A percentile compares a stretch with the other conserved stretches of the same genome.
phyloP scores from a whole-genome alignment of 2,113 vertebrate genomes.

The Romanogobio albipinnatus region DNA sequence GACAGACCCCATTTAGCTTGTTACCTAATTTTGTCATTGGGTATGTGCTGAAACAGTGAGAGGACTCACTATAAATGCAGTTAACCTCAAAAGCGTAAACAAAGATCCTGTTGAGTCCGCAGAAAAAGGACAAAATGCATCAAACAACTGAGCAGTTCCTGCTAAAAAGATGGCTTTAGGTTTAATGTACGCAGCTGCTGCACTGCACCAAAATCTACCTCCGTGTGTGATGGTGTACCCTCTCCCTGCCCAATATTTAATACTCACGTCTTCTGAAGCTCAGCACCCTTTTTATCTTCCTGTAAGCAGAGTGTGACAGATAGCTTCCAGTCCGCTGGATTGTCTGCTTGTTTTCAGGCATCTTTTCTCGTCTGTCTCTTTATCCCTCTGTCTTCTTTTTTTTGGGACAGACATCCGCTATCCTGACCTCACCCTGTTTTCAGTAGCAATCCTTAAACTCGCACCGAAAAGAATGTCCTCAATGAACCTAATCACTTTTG shows the following conservation, averaged over 20 bases:
- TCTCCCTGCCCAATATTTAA: conserved; percentile 1
- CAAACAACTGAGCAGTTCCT: not conserved
- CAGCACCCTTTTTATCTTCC: conserved; percentile 67
- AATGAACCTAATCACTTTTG: not conserved
- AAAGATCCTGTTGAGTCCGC: not conserved
- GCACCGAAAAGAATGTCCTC: not conserved
- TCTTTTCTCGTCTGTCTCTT: conserved; percentile 29
- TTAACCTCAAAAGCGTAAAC: not conserved
- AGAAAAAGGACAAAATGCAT: not conserved
- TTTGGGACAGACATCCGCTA: not conserved
- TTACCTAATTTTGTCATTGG: not conserved
- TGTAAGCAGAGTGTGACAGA: conserved; percentile 65
- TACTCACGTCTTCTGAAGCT: conserved; percentile 67
- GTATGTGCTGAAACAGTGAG: not conserved
- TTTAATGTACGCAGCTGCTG: not conserved
- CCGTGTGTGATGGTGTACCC: conserved; percentile 10
- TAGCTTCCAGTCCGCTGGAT: conserved; percentile 57
- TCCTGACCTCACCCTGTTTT: conserved; percentile 8
- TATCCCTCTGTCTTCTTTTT: conserved; percentile 1
- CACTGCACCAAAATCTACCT: conserved; percentile 42
- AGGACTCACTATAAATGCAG: not conserved
- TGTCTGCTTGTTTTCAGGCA: conserved; percentile 61
- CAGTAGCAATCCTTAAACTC: conserved; percentile 3
- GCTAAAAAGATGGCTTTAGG: not conserved
- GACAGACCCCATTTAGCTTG: not conserved